phyloP scores from a whole-genome alignment of 2,797 vertebrate species.

The Cryptoprocta ferox region DNA sequence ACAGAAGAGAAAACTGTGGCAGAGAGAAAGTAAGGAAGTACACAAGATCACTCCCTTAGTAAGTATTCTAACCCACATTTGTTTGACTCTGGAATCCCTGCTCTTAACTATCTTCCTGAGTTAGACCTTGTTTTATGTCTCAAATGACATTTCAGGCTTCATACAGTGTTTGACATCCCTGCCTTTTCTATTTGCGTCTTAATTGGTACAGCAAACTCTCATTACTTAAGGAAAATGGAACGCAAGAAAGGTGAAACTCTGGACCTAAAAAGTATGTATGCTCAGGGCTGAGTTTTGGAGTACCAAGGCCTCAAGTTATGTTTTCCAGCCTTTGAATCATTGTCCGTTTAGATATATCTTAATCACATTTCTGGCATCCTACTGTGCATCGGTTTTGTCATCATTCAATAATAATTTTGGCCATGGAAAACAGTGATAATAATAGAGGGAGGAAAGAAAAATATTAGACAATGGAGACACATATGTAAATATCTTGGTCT shows the following conservation, averaged over 20 bases:
- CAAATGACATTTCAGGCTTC: background rate
- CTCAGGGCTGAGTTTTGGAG: background rate
- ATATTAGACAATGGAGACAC: background rate
- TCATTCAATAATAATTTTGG: background rate
- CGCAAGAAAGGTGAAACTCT: background rate
- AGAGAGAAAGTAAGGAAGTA: background rate
- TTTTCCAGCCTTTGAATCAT: background rate
- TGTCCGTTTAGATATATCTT: background rate
- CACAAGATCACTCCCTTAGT: background rate
- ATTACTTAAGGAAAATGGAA: slow-evolving; percentile 36
- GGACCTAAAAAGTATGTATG: background rate
- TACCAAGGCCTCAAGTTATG: background rate
- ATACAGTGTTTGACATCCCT: background rate
- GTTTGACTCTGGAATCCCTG: background rate
- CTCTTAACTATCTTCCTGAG: background rate
- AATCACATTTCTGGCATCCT: background rate
- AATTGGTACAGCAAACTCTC: background rate
- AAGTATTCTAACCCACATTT: background rate
- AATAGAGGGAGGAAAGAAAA: background rate
- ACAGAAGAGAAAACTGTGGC: slow-evolving; percentile 2
- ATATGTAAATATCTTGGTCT: background rate
- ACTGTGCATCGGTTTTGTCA: background rate
- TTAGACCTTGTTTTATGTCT: background rate
- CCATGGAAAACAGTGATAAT: background rate
- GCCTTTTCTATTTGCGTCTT: background rate